Percentiles rank a stretch among this genome's conserved stretches.
These are phyloP conservation scores for Trichechus manatus DNA, from an alignment of 2,113 vertebrate species.

Conservation along the genomic window DNA sequence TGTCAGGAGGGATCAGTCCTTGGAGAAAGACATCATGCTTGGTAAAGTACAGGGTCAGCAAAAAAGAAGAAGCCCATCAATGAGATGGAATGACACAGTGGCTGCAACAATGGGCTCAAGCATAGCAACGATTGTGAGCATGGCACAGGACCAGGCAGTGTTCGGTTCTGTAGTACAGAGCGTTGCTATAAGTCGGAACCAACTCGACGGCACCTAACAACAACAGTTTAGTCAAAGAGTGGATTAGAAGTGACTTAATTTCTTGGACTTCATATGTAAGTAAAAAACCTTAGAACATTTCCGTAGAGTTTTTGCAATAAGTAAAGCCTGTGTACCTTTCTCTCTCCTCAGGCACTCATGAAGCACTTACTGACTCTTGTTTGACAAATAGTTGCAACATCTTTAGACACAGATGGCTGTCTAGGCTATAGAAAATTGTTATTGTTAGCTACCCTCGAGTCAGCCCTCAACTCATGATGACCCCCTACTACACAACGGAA, in stretches of 20 bases:
- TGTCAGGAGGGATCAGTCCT: too few species aligned
- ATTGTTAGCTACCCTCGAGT: background rate
- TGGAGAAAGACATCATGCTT: too few species aligned
- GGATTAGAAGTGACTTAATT: background rate
- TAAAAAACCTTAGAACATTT: slow-evolving; percentile 30
- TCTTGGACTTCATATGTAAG: background rate
- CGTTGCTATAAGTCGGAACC: too few species aligned
- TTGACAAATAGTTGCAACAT: background rate
- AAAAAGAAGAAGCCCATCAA: too few species aligned
- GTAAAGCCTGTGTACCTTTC: background rate
- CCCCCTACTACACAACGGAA: background rate
- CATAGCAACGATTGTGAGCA: too few species aligned
- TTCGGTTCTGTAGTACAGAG: too few species aligned
- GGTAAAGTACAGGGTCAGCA: too few species aligned
- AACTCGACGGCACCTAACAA: too few species aligned
- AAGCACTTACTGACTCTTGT: background rate
- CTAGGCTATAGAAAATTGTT: background rate
- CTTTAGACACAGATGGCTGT: background rate
- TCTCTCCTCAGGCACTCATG: background rate
- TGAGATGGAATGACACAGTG: too few species aligned
- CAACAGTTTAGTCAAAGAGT: background rate
- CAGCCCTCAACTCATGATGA: background rate
- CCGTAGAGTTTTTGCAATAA: background rate
- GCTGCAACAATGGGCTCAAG: too few species aligned
- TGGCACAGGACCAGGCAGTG: too few species aligned